Evolutionary conservation across 2,888 invertebrate species (phyloP), one percentile per base, ranked within the genome.

Genomic region (Acanthosepion pharaonis): DNA sequence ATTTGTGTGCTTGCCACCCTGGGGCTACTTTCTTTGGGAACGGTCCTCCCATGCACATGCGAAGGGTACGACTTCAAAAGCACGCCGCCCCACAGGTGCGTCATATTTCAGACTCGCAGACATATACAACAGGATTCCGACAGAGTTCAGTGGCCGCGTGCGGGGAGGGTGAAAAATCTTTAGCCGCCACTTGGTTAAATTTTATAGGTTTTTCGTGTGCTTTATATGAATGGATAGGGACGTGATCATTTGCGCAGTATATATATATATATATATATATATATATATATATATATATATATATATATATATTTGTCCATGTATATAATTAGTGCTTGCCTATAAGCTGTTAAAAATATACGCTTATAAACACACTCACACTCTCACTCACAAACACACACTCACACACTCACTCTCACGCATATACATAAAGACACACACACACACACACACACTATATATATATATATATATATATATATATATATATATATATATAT

Each of bases 1-100:
- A 78, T 78, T 78, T 78, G 78, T 78, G 78, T 78, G 78, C 78
- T 78, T 78, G 78, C 78, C 78, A 78, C 78, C 78, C 78, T 78
- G 78, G 78, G 78, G n/a, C n/a, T 78, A n/a, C 78, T 78, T 78
- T 78, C 78, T 78, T 78, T 78, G n/a, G 78, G n/a, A 78, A 78
- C n/a, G 78, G 78, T 78, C 78, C 78, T 78, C 78, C 78, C 33
- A 78, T 78, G 78, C 78, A 78, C 78, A 78, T 78, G 78, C n/a
- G 78, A 78, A 78, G 78, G n/a, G 78, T 78, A n/a, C 78, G 78
- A 78, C 78, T 78, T 78, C 78, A 78, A 78, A 78, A n/a, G 78
- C 11, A 15, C n/a, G n/a, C 78, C 78, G 78, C 78, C 78, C 78
- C 78, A 33, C 78, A 78, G 78, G 78, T 78, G 78, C 78, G 33